phyloP scores from a whole-genome alignment of 2,797 vertebrate species.

The Sebastes variabilis region DNA sequence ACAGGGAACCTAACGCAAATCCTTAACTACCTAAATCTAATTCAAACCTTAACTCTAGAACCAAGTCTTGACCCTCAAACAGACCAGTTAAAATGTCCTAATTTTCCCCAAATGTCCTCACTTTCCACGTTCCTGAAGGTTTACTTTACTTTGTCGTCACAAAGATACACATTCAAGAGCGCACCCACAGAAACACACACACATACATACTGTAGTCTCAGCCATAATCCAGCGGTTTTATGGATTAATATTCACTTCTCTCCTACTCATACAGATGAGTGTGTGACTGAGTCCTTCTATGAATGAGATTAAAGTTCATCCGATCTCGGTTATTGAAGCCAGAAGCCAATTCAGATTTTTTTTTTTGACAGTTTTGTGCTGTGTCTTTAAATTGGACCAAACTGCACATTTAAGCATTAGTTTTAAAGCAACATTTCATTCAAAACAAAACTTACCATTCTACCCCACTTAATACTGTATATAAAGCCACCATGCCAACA shows the following conservation, averaged over 20 bases:
- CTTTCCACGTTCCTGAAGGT: background rate
- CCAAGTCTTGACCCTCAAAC: background rate
- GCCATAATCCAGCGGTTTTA: background rate
- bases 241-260: slow-evolving; percentile 24
- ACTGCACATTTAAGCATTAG: background rate
- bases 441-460: background rate
- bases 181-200: background rate
- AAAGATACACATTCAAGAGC: background rate
- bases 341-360: background rate
- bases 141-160: background rate
- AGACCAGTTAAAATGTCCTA: background rate
- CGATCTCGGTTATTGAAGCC: background rate
- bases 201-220: background rate
- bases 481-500: background rate
- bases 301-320: slow-evolving; percentile 6
- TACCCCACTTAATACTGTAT: background rate
- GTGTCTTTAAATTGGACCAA: background rate
- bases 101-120: background rate
- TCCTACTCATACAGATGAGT: background rate
- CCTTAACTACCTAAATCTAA: background rate
- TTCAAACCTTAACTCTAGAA: background rate
- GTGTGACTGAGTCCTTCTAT: slow-evolving; percentile 1
- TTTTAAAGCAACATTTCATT: background rate
- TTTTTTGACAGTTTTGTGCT: background rate
- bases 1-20: too few species aligned